Evolutionary conservation across 2,888 invertebrate genomes (phyloP), one percentile per base, ranked within the genome.

Genomic region (Noctua janthe): DNA sequence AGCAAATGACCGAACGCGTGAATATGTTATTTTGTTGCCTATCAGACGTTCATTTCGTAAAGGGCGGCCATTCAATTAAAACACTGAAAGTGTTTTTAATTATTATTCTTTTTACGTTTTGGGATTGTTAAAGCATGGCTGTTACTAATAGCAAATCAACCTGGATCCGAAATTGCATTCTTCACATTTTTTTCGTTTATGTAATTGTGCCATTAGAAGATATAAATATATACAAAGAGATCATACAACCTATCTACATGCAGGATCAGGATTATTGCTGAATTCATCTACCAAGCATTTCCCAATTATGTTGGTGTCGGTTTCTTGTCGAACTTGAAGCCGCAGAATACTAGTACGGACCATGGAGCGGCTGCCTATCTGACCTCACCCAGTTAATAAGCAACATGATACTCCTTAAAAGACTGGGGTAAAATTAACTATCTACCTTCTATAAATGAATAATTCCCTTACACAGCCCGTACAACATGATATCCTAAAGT

Each of bases 401-500:
- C 7, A 69, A n/a, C 47, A 69, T 8, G 69, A 69, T 15, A n/a
- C 69, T 8, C 8, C n/a, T 10, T 43, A 49, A 69, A 67, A 67
- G 11, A 67, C 17, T 43, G 13, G 67, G 2, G 15, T n/a, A 59
- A 67, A 86, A 75, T 72, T 69, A 78, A 78, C 64, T 47, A 59
- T 8, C 8, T 47, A 69, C 69, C 54, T 64, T 72, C 10, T 49
- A 23, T 49, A 15, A 56, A 81, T 81, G 71, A 81, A 82, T 84
- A 81, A 82, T 88, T 79, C 67, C 20, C 51, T 23, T 20, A 70
- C 74, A 74, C 51, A 67, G 71, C 56, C 69, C 76, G 56, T 76
- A 80, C 78, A 84, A 82, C 76, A 76, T 78, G 87, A 84, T 89
- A 90, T 88, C 86, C 86, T 80, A 75, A 85, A 87, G 84, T 88